Percentiles rank a stretch among this genome's conserved stretches.
Conservation (phyloP, 1,140 invertebrate genomes). For the Drosophila virilis region DNA sequence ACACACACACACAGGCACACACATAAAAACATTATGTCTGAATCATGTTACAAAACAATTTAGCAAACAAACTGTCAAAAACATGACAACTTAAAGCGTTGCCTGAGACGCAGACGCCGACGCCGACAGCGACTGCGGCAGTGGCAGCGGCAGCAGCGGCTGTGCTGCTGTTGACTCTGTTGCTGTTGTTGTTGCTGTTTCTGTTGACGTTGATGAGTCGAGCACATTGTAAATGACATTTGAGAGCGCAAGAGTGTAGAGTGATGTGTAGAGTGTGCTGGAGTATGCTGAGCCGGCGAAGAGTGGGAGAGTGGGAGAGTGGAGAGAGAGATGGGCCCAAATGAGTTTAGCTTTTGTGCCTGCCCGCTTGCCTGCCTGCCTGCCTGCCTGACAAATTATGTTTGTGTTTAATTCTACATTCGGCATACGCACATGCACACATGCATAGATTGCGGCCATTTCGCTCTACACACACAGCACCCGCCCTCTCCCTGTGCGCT, state of each 20-base stretch:
- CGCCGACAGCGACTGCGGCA: too few relatives aligned
- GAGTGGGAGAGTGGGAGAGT: not conserved
- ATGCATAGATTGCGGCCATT: conserved; percentile 16
- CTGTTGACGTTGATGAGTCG: conserved; percentile 71
- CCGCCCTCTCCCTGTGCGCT: not conserved
- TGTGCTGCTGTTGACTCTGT: conserved; percentile 9
- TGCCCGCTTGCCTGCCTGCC: too few relatives aligned
- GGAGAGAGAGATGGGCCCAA: not conserved
- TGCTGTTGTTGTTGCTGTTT: too few relatives aligned
- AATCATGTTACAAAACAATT: conserved; percentile 82
- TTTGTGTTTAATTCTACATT: conserved; percentile 46
- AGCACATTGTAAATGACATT: conserved; percentile 76
- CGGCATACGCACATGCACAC: conserved; percentile 15
- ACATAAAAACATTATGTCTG: conserved; percentile 62
- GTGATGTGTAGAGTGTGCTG: not conserved
- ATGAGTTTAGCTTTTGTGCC: conserved; percentile 9
- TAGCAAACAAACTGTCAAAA: conserved; percentile 81
- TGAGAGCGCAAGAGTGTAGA: conserved; percentile 21
- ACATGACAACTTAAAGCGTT: conserved; percentile 78
- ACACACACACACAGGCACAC: conserved; percentile 9
- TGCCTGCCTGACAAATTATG: conserved; percentile 54
- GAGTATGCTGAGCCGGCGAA: not conserved
- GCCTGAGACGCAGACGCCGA: conserved; percentile 45
- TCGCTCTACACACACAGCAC: not conserved
- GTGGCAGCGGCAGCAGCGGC: not conserved